These are phyloP conservation scores for Sclerurus mexicanus DNA, from an alignment of 2,113 vertebrate genomes.

Conservation along the genomic window DNA sequence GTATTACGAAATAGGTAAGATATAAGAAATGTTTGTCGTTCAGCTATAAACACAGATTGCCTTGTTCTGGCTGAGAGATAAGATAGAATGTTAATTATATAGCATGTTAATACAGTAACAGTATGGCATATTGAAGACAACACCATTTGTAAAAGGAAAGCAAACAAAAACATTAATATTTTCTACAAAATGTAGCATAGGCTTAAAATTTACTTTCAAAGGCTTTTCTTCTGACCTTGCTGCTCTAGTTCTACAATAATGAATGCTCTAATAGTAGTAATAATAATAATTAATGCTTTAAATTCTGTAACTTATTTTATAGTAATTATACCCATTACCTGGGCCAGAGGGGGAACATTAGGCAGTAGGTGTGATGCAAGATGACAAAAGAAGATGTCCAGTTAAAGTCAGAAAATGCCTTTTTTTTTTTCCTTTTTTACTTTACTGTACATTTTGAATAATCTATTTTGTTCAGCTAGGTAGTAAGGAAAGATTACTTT, in stretches of 20 bases:
- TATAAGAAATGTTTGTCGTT: background rate
- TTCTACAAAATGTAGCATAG: background rate
- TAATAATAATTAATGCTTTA: background rate
- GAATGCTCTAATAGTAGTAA: background rate
- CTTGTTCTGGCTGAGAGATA: background rate
- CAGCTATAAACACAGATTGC: background rate
- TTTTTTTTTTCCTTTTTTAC: background rate
- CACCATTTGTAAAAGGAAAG: background rate
- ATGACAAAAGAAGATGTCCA: background rate
- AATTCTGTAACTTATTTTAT: background rate
- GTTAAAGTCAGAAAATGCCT: background rate
- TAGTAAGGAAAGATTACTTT: background rate
- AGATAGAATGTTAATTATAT: background rate
- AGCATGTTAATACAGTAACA: background rate
- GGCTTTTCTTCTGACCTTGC: background rate
- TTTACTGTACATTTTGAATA: background rate
- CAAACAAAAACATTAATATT: background rate
- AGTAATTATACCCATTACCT: background rate
- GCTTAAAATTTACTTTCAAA: background rate
- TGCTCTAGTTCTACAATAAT: background rate
- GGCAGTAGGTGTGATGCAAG: background rate
- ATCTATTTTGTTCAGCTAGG: background rate
- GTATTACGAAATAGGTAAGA: conserved; percentile 23
- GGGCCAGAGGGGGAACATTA: background rate
- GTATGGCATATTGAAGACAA: background rate